Conservation (phyloP, 2,888 invertebrate species). For the Pollenia griseotomentosa region DNA sequence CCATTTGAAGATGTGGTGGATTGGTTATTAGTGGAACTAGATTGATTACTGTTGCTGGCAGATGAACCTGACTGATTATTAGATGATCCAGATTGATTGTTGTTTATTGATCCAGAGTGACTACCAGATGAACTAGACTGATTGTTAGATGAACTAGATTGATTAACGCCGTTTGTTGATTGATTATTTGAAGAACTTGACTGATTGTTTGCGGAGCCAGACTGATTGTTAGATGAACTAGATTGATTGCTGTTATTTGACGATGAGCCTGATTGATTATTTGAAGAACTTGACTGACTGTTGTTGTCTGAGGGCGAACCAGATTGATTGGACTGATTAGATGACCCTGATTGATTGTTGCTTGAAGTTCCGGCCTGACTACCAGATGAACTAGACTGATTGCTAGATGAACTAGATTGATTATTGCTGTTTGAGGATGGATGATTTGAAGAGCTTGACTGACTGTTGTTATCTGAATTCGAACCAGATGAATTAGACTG, state of each 20-base stretch:
- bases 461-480: conserved; percentile 50
- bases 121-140: background rate
- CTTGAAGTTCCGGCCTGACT: conserved; percentile 31
- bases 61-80: conserved; percentile 64
- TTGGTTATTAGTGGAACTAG: conserved; percentile 57
- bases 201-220: conserved; percentile 40
- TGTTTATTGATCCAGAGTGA: conserved; percentile 16
- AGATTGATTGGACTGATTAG: conserved; percentile 46
- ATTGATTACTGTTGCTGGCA: conserved; percentile 71
- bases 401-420: conserved; percentile 50
- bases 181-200: background rate
- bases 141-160: background rate
- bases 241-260: conserved; percentile 59
- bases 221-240: conserved; percentile 64
- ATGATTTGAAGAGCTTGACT: conserved; percentile 64
- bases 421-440: conserved; percentile 25
- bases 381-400: conserved; percentile 58
- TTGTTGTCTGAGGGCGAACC: conserved; percentile 56
- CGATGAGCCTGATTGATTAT: conserved; percentile 35
- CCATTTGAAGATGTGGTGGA: conserved; percentile 63
- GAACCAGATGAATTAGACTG: conserved; percentile 46
- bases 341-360: conserved; percentile 70
- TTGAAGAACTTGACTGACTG: conserved; percentile 29
- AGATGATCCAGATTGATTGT: conserved; percentile 68
- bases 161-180: background rate